Conservation (phyloP, 2,797 vertebrate genomes). For the Trichosurus vulpecula region DNA sequence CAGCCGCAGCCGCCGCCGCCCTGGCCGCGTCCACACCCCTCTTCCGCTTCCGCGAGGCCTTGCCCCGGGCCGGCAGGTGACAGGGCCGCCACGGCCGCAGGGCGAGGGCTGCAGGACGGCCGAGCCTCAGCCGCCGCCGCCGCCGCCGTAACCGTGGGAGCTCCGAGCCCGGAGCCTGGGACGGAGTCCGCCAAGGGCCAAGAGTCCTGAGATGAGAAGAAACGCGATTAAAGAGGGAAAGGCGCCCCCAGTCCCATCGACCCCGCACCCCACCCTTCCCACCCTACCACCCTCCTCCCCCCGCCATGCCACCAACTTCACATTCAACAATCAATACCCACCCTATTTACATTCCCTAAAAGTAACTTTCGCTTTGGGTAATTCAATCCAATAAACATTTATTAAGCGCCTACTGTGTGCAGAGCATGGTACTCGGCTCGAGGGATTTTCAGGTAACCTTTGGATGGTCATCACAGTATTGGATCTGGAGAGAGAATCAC, state of each 20-base stretch:
- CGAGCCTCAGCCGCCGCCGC: neutral
- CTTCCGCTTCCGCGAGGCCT: constrained; percentile 79
- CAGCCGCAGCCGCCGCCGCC: neutral
- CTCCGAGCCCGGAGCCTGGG: constrained; percentile 19
- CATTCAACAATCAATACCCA: too few species aligned
- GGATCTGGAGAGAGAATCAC: neutral
- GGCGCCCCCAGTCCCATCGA: neutral
- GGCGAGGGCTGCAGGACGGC: neutral
- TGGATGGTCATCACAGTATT: too few species aligned
- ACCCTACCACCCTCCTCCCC: neutral
- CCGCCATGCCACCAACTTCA: too few species aligned
- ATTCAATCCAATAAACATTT: neutral
- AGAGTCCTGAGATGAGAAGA: constrained; percentile 30
- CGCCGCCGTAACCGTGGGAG: neutral
- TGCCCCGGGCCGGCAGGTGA: constrained; percentile 37
- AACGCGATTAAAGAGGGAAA: neutral
- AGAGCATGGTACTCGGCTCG: neutral
- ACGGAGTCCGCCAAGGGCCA: constrained; percentile 75
- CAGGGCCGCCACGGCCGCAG: constrained; percentile 39
- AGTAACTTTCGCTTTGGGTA: neutral
- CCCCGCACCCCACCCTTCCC: neutral
- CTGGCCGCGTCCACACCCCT: constrained; percentile 61
- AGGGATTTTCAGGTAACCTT: neutral
- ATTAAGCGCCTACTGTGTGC: neutral
- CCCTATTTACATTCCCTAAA: neutral